phyloP scores from a whole-genome alignment of 2,888 invertebrate genomes.

The Lepidocyrtoides sp. region DNA sequence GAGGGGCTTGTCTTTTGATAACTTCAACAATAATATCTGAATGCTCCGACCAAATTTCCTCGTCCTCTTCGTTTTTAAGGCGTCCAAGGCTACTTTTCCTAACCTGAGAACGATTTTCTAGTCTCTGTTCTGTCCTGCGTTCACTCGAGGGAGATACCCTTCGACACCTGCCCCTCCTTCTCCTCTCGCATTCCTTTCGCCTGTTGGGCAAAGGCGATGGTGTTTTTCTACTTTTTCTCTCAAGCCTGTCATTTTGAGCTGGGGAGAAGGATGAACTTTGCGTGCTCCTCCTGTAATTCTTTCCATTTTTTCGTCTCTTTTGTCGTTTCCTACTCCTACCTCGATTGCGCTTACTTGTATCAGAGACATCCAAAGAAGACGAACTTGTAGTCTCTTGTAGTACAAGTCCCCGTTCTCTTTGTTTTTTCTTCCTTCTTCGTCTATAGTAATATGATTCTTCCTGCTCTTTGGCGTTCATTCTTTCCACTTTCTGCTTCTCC shows the following conservation, averaged over 20 bases:
- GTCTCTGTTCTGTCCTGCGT: neutral
- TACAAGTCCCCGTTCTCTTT: neutral
- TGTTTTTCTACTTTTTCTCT: neutral
- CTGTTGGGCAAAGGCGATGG: neutral
- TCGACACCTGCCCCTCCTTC: neutral
- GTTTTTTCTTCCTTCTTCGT: neutral
- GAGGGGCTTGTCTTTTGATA: neutral
- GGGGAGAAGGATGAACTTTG: neutral
- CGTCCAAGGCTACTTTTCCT: neutral
- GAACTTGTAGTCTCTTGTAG: neutral
- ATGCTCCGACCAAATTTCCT: too few relatives aligned
- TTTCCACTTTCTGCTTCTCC: neutral
- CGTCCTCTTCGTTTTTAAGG: too few relatives aligned
- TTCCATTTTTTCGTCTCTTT: constrained; percentile 24
- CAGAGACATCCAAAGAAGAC: neutral
- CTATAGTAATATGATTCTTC: neutral
- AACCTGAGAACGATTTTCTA: neutral
- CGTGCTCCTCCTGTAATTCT: neutral
- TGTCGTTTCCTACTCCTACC: constrained; percentile 27
- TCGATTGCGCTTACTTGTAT: neutral
- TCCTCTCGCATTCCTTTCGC: neutral
- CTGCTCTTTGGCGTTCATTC: neutral
- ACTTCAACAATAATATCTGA: neutral
- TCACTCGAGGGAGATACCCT: neutral
- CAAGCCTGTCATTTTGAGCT: neutral